Base-by-base conservation (phyloP, 2,113 vertebrate species). In the Sylvia atricapilla region DNA sequence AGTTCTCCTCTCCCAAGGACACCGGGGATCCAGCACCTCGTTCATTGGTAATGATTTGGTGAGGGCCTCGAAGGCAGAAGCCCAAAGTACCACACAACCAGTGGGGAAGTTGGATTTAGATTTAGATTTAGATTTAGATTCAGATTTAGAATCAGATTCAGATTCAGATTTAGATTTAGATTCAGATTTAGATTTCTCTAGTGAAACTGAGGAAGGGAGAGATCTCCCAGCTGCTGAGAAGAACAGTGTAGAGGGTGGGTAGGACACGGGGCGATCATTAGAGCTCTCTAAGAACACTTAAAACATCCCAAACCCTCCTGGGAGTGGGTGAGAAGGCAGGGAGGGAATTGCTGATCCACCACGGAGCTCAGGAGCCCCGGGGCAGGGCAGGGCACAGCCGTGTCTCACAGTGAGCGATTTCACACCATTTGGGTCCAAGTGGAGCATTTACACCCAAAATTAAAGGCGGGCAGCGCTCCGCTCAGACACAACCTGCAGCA, bases 341-440 rank as follows among this genome's bases (percentile, higher is more conserved):
- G 28, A 30, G 41, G 33, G 55, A 56, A 16, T 13, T 17, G 16
- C 15, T 64, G 77, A 15, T 7, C 31, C 46, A 4, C 2, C 68
- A 9, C 23, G 4, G 18, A 15, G 9, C 3, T 2, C 30, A 35
- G 4, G 50, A 28, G 2, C 41, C 44, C 49, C 7, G 2, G 50
- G 70, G 39, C 76, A 21, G 56, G 5, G 33, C 55, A 11, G 73
- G 58, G 15, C 78, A 31, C 0, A 0, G 2, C 33, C 3, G 0
- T 0, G 8, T 17, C 52, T n/a, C 47, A 2, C 12, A 20, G 13
- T 1, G 10, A 73, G 50, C 15, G 5, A 6, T 31, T 55, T 0
- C 9, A 23, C 47, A 3, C 9, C 20, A 0, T 2, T 3, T 0
- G 24, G 44, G 41, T 1, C 49, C 50, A 10, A 9, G 43, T 33